These are phyloP conservation scores for Thalpophila matura DNA, from an alignment of 2,888 invertebrate genomes.

Conservation along the genomic window DNA sequence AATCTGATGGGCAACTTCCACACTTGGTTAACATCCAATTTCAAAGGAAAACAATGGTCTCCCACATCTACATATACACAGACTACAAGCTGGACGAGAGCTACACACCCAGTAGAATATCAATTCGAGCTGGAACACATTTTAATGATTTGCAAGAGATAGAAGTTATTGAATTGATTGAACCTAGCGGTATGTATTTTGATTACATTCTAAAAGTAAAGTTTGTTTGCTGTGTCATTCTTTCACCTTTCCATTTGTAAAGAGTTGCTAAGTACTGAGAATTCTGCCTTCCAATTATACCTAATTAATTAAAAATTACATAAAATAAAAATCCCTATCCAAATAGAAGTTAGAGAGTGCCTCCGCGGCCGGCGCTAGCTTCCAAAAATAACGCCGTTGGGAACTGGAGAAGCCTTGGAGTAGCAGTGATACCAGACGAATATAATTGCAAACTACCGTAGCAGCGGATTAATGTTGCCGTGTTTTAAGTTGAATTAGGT, in stretches of 20 bases:
- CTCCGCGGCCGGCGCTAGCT: no score
- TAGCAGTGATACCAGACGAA: no score
- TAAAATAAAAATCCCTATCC: no score
- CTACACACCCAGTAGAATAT: constrained; percentile 98
- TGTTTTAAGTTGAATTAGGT: no score
- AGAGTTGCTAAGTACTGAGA: no score
- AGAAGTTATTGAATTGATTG: constrained; percentile 97
- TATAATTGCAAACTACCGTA: no score
- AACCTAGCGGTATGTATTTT: constrained; percentile 93
- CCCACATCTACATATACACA: constrained; percentile 98
- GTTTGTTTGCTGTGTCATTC: not conserved
- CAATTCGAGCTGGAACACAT: constrained; percentile 98
- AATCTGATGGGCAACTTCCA: constrained; percentile 99
- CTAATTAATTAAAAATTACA: no score
- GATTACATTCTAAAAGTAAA: not conserved
- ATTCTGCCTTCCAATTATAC: no score
- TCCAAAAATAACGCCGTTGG: no score
- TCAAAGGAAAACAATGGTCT: constrained; percentile 97
- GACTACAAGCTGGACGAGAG: constrained; percentile 99
- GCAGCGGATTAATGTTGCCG: no score
- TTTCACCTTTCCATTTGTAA: not conserved
- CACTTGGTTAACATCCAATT: constrained; percentile 99
- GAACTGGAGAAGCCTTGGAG: no score
- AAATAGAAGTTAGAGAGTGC: no score
- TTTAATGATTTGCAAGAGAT: constrained; percentile 99